A percentile compares a stretch with the other conserved stretches of the same genome.
Conservation (phyloP, 1,140 invertebrate species). For the Lasioglossum baleicum region DNA sequence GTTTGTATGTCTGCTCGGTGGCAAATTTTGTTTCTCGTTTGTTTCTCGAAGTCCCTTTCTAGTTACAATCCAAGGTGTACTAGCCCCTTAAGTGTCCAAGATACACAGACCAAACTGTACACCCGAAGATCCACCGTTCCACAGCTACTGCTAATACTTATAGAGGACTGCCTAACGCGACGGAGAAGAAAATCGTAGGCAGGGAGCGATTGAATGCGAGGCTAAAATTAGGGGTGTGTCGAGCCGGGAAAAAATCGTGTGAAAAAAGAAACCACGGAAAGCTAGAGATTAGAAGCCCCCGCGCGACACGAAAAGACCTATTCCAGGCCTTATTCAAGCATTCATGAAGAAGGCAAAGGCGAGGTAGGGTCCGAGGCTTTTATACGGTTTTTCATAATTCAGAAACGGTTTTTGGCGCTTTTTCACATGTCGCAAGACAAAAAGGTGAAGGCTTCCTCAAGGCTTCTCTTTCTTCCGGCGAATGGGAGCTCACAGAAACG, state of each 20-base stretch:
- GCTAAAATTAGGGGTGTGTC: slow-evolving; percentile 32
- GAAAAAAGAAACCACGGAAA: slow-evolving; percentile 46
- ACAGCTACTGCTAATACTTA: no score
- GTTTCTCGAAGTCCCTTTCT: no score
- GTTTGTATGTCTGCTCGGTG: no score
- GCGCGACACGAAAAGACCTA: neutral
- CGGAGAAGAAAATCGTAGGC: slow-evolving; percentile 17
- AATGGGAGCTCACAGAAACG: neutral
- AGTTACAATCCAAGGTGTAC: no score
- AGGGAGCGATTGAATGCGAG: slow-evolving; percentile 20
- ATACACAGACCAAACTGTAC: no score
- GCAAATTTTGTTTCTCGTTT: no score
- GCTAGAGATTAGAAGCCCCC: slow-evolving; percentile 31
- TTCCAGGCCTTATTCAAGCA: slow-evolving; percentile 30
- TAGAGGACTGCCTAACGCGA: neutral
- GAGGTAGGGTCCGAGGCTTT: slow-evolving; percentile 4
- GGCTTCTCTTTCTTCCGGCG: neutral
- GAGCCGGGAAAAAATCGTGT: slow-evolving; percentile 16
- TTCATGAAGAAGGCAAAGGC: slow-evolving; percentile 10
- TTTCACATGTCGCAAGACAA: neutral
- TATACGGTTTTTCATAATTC: neutral
- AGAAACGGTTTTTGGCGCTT: slow-evolving; percentile 13
- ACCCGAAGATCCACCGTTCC: no score
- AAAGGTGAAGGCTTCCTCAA: neutral
- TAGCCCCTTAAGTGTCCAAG: no score